A percentile compares a stretch with the other conserved stretches of the same genome.
These are phyloP conservation scores for Paramisgurnus dabryanus DNA, from an alignment of 2,113 vertebrate species.

Conservation along the genomic window DNA sequence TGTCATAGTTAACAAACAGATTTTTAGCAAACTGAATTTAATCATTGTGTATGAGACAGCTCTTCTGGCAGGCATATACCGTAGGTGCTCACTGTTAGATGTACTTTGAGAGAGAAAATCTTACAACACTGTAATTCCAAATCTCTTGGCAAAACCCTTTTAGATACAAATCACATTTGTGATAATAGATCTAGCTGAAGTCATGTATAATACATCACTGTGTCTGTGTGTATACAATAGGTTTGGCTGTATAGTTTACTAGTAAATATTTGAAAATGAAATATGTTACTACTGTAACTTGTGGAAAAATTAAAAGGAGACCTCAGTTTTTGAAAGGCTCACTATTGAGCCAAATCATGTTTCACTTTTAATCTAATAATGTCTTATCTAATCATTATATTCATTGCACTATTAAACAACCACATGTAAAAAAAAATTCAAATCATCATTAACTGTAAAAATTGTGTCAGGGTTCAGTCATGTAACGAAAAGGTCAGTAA, in stretches of 20 bases:
- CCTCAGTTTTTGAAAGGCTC: too few relatives aligned
- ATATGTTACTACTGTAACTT: too few relatives aligned
- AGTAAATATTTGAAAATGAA: too few relatives aligned
- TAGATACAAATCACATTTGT: conserved; percentile 11
- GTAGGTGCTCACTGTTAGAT: not conserved
- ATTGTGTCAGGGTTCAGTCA: too few relatives aligned
- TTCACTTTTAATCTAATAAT: too few relatives aligned
- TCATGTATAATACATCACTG: not conserved
- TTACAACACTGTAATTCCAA: conserved; percentile 34
- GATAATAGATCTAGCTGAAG: not conserved
- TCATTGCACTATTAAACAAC: too few relatives aligned
- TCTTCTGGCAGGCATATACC: not conserved
- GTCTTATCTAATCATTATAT: too few relatives aligned
- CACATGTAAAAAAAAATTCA: too few relatives aligned
- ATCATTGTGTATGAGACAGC: not conserved
- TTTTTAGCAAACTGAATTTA: not conserved
- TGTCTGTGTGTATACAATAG: not conserved
- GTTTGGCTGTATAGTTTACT: not conserved
- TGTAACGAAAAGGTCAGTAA: too few relatives aligned
- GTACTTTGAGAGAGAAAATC: conserved; percentile 16
- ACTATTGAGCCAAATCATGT: too few relatives aligned
- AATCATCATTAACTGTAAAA: too few relatives aligned
- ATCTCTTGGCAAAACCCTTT: conserved; percentile 1
- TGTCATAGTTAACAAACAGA: conserved; percentile 9
- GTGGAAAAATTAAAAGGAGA: too few relatives aligned